phyloP scores from a whole-genome alignment of 2,113 vertebrate species.

The Clarias gariepinus region DNA sequence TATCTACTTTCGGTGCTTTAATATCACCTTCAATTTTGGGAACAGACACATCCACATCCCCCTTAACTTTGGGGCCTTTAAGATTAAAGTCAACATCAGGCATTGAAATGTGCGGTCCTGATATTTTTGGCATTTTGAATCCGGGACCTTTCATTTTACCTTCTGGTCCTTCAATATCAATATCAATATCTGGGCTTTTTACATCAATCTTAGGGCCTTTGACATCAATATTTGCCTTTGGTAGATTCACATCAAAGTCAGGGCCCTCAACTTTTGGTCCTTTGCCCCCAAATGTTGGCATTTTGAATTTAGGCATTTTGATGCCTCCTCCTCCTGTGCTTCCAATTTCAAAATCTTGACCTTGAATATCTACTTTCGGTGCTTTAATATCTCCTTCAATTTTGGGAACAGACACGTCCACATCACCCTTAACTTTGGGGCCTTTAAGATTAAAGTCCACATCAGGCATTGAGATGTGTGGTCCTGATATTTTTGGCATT shows the following conservation, averaged over 20 bases:
- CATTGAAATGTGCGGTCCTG: background rate
- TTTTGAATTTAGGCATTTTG: slow-evolving; percentile 21
- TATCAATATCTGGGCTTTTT: background rate
- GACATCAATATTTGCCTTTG: background rate
- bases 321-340: slow-evolving; percentile 33
- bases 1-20: slow-evolving; percentile 26
- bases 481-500: slow-evolving; percentile 68
- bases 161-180: slow-evolving; percentile 29
- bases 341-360: slow-evolving; percentile 29
- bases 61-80: slow-evolving; percentile 7
- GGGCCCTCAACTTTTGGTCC: background rate
- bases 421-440: slow-evolving; percentile 40
- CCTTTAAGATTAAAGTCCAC: slow-evolving; percentile 58
- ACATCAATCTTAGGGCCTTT: background rate
- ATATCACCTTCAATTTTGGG: slow-evolving; percentile 14
- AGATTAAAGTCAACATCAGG: slow-evolving; percentile 6
- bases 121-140: slow-evolving; percentile 56
- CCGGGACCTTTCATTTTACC: slow-evolving; percentile 33
- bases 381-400: slow-evolving; percentile 28
- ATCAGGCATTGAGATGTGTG: slow-evolving; percentile 68
- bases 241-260: slow-evolving; percentile 10
- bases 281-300: slow-evolving; percentile 18
- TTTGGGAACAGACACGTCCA: slow-evolving; percentile 14
- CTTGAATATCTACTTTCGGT: slow-evolving; percentile 26
- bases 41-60: background rate